These are phyloP conservation scores for Phalera bucephala DNA, from an alignment of 2,888 invertebrate species.

Conservation along the genomic window DNA sequence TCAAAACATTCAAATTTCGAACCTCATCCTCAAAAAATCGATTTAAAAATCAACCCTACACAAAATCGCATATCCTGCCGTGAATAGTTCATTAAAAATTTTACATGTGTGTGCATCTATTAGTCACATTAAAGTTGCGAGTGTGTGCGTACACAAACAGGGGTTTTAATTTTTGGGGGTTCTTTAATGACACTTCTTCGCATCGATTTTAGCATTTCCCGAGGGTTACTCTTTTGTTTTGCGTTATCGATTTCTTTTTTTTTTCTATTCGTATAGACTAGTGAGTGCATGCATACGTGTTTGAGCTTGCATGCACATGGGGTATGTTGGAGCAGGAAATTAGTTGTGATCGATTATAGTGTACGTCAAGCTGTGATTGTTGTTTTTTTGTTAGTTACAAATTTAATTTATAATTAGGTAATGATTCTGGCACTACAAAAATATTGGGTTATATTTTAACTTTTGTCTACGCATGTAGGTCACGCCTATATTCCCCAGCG, in stretches of 20 bases:
- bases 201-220: conserved; percentile 78
- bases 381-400: conserved; percentile 1
- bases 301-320: conserved; percentile 40
- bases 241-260: conserved; percentile 67
- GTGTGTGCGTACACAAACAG: conserved; percentile 54
- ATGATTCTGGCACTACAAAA: no score
- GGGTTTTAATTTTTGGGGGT: conserved; percentile 81
- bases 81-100: conserved; percentile 38
- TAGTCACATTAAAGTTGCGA: conserved; percentile 44
- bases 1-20: no score
- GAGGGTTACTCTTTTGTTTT: conserved; percentile 80
- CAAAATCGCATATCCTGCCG: conserved; percentile 35
- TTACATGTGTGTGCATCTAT: conserved; percentile 48
- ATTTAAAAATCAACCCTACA: conserved; percentile 22
- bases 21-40: no score
- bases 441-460: no score
- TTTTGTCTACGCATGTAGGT: no score
- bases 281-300: conserved; percentile 57
- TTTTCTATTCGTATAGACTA: conserved; percentile 50
- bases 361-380: neutral
- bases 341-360: conserved; percentile 32
- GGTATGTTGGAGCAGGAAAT: conserved; percentile 34
- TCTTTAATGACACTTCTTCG: conserved; percentile 82
- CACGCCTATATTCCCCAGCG: no score
- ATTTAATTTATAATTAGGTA: neutral